Evolutionary conservation across 2,797 vertebrate genomes (phyloP), one percentile per base, ranked within the genome.

Genomic region (Chiloscyllium punctatum): DNA sequence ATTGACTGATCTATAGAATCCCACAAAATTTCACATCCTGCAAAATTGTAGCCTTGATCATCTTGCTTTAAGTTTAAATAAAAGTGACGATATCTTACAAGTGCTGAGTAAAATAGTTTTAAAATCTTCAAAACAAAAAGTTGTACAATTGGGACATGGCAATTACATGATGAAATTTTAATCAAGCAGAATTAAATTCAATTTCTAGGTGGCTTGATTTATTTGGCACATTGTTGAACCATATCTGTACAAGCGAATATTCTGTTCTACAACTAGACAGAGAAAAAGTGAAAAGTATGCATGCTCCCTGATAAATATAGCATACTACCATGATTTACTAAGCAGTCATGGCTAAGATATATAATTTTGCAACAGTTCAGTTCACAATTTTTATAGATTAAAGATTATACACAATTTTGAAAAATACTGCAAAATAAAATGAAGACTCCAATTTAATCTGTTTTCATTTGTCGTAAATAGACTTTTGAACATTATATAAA

Each of bases 401-500:
- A 57, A 91, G 21, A 68, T 91, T 62, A 62, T 11, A 68, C 4
- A 1, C 7, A 9, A 57, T 15, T n/a, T 92, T 92, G 33, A n/a
- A 91, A 15, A 53, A 68, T 66, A n/a, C 88, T 91, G 57, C 33
- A 91, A 92, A 69, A 15, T 21, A 92, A n/a, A n/a, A 77, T 4
- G 33, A 1, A 23, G 66, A 23, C 42, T 92, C n/a, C 9, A 69
- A 69, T 92, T 92, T 37, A 62, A 68, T 69, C 62, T 25, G 69
- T 69, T 69, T n/a, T 30, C 6, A 92, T 33, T 8, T 91, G 68
- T 21, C 11, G 33, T 33, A 68, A 91, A 92, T 68, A 62, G 16
- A 57, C 62, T 66, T 91, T 62, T 62, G 33, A 91, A 91, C 30
- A 91, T 91, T 62, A 57, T 62, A 91, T 91, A 91, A 66, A 84